Base-by-base conservation (phyloP, 2,113 vertebrate species). In the Tyto alba region DNA sequence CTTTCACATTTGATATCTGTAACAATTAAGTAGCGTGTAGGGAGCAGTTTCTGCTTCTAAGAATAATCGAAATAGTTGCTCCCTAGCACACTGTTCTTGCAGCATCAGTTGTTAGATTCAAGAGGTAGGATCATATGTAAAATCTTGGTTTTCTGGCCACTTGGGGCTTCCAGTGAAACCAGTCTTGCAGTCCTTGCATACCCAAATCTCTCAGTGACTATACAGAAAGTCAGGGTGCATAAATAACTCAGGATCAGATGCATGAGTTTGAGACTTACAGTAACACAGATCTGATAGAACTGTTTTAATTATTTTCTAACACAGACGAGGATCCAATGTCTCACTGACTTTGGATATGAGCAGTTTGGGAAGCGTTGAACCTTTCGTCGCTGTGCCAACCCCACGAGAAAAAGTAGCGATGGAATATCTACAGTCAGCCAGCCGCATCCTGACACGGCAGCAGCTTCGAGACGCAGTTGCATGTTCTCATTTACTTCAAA, bases 341-440 rank as follows among this genome's bases (percentile, higher is more conserved):
- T 99, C 99, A 9, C 98, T 99, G 92, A 99, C 99, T 27, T 67
- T 99, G 98, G 99, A 99, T 96, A 99, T 99, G 99, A 99, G 98
- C 67, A 98, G 98, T 38, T 96, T 99, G 88, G 99, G 99, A 74
- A 98, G 96, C 0, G 97, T 99, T 52, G 99, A 99, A 94, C 99
- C 99, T 60, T 98, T 99, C 4, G 96, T 96, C 29, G 64, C 98
- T 9, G 97, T 98, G 63, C 98, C 98, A 14, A 99, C 98, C 7
- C 99, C 99, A 26, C 98, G 99, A n/a, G 99, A 99, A 96, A 98
- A 99, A 21, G 99, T 98, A 4, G 97, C 99, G 0, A 98, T 98
- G 97, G 99, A 99, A 85, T 99, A 99, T 83, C 98, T 99, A 26
- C 98, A 99, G 95, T 98, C 99, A 6, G 99, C 99, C 4, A 88